Percentiles rank a stretch among this genome's conserved stretches.
These are phyloP conservation scores for Strix uralensis DNA, from an alignment of 2,113 vertebrate genomes.

Conservation along the genomic window DNA sequence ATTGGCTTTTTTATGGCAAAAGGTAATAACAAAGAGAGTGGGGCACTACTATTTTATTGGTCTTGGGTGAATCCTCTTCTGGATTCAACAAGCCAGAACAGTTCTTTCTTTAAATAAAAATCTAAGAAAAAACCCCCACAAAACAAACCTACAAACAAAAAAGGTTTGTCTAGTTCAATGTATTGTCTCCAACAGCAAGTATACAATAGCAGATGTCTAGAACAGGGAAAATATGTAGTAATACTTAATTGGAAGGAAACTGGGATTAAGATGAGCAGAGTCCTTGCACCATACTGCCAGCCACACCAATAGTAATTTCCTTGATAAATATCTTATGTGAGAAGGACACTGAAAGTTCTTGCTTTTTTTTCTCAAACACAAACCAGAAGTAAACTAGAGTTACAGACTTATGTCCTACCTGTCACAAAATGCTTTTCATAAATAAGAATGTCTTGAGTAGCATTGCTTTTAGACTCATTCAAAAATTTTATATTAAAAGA, in stretches of 20 bases:
- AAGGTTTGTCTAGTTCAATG: background rate
- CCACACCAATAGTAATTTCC: background rate
- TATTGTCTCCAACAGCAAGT: background rate
- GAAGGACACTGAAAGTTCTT: background rate
- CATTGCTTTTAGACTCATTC: background rate
- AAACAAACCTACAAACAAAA: background rate
- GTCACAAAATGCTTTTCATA: background rate
- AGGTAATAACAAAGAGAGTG: background rate
- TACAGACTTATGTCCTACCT: background rate
- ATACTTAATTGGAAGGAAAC: background rate
- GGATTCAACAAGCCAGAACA: background rate
- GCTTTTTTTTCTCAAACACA: background rate
- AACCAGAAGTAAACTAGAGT: background rate
- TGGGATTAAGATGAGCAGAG: background rate
- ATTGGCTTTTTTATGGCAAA: background rate
- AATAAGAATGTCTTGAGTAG: background rate
- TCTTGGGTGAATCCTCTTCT: background rate
- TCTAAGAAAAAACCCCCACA: fast-evolving
- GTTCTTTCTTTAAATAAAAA: background rate
- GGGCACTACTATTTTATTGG: background rate
- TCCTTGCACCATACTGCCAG: background rate
- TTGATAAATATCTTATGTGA: background rate
- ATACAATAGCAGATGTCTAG: background rate
- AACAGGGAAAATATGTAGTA: background rate
- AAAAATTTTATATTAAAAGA: background rate